Evolutionary conservation across 1,140 invertebrate species (phyloP), one percentile per base, ranked within the genome.

Genomic region (Cydia strobilella): DNA sequence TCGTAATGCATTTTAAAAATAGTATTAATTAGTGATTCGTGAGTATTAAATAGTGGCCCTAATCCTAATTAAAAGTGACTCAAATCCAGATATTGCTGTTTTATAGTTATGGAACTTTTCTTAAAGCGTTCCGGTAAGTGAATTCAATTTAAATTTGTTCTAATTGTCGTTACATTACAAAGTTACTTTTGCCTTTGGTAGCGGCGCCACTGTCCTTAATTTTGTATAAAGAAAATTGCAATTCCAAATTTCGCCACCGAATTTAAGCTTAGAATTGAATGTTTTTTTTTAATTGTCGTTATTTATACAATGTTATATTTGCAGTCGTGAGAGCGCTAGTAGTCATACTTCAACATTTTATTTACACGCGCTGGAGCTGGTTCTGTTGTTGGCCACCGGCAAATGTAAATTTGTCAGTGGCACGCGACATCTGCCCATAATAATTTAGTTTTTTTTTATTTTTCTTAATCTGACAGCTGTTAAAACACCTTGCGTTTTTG

Each of bases 391-490:
- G 18, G 6, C 54, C 45, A 12, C 13, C 9, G 9, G n/a, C 31
- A 9, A 35, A 35, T 18, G 15, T 18, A 35, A 69, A 18, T 42
- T 69, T 69, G 65, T 35, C 7, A 15, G n/a, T 15, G 65, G 65
- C 65, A 69, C 65, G 65, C 15, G 65, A 31, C 65, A 69, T 69
- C 65, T 69, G 65, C 65, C 65, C 35, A 69, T 69, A 35, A 35
- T 69, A 69, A 69, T 69, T 42, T 35, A 69, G 65, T 69, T 69
- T 69, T 42, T 69, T 42, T 69, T 69, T 69, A 35, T 39, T 69
- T 31, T 31, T 27, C 62, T 69, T 69, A 69, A 69, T 69, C 65
- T 35, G 31, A n/a, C 65, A 35, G 65, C 65, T 69, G 65, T 39
- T 69, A 25, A 35, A 18, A 18, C 65, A 69, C 65, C 65, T 69